Evolutionary conservation across 1,140 invertebrate genomes (phyloP).

Genomic region (Drosophila mayri): DNA sequence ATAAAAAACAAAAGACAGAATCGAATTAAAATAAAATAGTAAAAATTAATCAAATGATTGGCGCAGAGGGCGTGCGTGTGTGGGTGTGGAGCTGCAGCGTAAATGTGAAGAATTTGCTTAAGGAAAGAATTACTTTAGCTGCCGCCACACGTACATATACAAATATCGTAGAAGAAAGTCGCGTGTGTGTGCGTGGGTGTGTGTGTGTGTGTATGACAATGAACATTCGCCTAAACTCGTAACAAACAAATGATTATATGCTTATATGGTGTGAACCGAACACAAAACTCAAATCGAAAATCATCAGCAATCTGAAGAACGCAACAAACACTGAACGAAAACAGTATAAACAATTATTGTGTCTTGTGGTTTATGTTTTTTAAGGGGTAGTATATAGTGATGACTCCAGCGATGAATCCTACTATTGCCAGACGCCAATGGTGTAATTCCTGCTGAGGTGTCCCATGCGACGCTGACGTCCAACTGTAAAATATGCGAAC

Average conservation of each 20-base stretch:
- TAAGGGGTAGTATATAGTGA: not conserved
- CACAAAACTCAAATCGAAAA: conserved; percentile 59
- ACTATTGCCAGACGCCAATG: conserved; percentile 80
- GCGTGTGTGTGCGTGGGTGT: conserved; percentile 7
- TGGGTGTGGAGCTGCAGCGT: conserved; percentile 59
- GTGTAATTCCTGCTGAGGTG: conserved; percentile 83
- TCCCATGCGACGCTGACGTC: conserved; percentile 83
- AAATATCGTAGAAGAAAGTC: conserved; percentile 6
- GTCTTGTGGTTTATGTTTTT: conserved; percentile 5
- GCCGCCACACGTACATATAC: conserved; percentile 11
- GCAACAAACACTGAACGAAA: conserved; percentile 75
- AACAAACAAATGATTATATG: conserved; percentile 76
- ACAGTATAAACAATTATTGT: conserved; percentile 43
- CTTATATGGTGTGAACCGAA: conserved; percentile 61
- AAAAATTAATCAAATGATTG: conserved; percentile 7
- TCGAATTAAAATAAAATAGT: conserved; percentile 39
- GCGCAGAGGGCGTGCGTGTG: conserved; percentile 30
- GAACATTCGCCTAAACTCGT: conserved; percentile 71
- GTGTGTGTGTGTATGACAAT: conserved; percentile 53
- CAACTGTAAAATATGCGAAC: conserved; percentile 66
- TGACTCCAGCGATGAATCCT: conserved; percentile 31
- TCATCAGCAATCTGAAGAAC: conserved; percentile 59
- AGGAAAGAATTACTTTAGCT: conserved; percentile 65
- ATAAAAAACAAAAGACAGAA: conserved; percentile 33
- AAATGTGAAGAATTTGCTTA: conserved; percentile 67